Evolutionary conservation across 1,140 invertebrate species (phyloP), one percentile per base, ranked within the genome.

Genomic region (Habropoda laboriosa): DNA sequence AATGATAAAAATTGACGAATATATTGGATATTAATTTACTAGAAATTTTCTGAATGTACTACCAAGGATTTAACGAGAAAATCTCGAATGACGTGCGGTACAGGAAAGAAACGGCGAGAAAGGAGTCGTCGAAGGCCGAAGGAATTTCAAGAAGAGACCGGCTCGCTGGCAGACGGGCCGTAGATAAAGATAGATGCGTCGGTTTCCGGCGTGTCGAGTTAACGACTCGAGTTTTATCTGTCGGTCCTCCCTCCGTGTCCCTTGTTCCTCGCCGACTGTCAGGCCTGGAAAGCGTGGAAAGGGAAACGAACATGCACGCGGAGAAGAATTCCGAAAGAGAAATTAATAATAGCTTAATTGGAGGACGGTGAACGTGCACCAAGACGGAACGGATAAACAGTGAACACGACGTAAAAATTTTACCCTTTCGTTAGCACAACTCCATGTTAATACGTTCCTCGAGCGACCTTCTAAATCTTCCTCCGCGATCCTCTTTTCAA

Each of bases 131-230:
- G 67, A 45, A 49, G 60, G 51, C 27, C 47, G 55, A 57, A 74
- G 81, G 72, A 85, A 88, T 88, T 81, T 88, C 80, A 86, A 83
- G 71, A 86, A 80, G 77, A 83, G 16, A 57, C 55, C 72, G 53
- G 71, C 66, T 66, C 83, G 73, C 49, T 40, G 66, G 71, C 83
- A 71, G 83, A 86, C 76, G 77, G 80, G 58, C 74, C 78, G 89
- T 89, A 91, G 86, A 92, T 90, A 92, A 91, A 92, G 92, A 92
- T 91, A 90, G 90, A 92, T 88, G 89, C 85, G 80, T 83, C 86
- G 85, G 89, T 92, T 93, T 93, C 91, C 91, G 92, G 91, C 87
- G 89, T 91, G 87, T 87, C 84, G 91, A 92, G 89, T 92, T 92
- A 92, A 92, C 89, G 89, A 92, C 89, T 91, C 84, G 86, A 88